Evolutionary conservation across 2,113 vertebrate species (phyloP).

Genomic region (Synchiropus splendidus): DNA sequence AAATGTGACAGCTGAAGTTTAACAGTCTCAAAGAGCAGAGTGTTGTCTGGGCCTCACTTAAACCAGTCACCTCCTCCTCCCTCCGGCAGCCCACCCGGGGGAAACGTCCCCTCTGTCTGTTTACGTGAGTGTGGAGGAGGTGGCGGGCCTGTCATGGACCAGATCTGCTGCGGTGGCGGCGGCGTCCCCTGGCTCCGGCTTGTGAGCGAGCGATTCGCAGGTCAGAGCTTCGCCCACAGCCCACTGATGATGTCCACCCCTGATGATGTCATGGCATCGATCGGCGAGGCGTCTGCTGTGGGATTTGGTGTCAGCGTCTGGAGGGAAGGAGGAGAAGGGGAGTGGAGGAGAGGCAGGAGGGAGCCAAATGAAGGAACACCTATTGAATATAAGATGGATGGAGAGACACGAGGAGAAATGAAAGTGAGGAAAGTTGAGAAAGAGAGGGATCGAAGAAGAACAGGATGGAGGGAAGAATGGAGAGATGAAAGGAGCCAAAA

Average conservation of each 20-base stretch:
- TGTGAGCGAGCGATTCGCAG: slow-evolving; percentile 27
- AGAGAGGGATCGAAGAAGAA: too few relatives aligned
- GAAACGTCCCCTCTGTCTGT: neutral
- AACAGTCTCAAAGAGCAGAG: too few relatives aligned
- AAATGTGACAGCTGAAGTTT: too few relatives aligned
- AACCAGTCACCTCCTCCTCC: too few relatives aligned
- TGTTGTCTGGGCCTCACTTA: too few relatives aligned
- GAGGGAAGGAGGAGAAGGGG: slow-evolving; percentile 13
- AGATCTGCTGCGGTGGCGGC: too few relatives aligned
- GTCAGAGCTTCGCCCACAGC: slow-evolving; percentile 41
- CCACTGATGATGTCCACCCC: slow-evolving; percentile 44
- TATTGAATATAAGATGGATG: slow-evolving; percentile 1
- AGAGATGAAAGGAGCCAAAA: too few relatives aligned
- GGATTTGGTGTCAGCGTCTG: slow-evolving; percentile 54
- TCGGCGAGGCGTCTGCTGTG: slow-evolving; percentile 53
- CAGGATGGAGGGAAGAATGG: too few relatives aligned
- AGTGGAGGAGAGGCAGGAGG: neutral
- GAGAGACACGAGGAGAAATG: slow-evolving; percentile 2
- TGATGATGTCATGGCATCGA: slow-evolving; percentile 64
- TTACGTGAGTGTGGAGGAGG: slow-evolving; percentile 4
- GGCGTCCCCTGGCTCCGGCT: too few relatives aligned
- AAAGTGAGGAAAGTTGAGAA: neutral
- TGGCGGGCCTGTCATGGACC: slow-evolving; percentile 6
- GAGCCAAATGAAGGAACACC: slow-evolving; percentile 6
- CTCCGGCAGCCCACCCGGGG: too few relatives aligned